These are phyloP conservation scores for Thera britannica DNA, from an alignment of 2,888 invertebrate genomes.

Conservation along the genomic window DNA sequence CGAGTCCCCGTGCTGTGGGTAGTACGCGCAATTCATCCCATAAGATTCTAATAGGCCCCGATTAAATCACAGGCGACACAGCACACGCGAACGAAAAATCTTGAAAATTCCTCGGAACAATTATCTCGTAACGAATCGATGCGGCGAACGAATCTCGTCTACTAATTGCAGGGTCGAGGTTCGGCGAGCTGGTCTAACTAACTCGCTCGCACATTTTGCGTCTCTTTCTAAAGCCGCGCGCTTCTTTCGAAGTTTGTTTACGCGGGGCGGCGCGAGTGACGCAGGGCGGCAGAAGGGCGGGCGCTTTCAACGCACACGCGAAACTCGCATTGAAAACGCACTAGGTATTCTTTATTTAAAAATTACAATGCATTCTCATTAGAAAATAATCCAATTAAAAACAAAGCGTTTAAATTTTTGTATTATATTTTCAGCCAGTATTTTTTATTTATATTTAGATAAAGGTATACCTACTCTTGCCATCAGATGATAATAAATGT, in stretches of 20 bases:
- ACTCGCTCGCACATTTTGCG: slow-evolving; percentile 60
- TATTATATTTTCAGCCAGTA: slow-evolving; percentile 19
- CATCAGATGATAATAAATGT: slow-evolving; percentile 73
- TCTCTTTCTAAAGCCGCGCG: slow-evolving; percentile 60
- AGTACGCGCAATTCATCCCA: slow-evolving; percentile 83
- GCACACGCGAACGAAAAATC: slow-evolving; percentile 67
- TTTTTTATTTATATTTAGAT: slow-evolving; percentile 14
- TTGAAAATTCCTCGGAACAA: slow-evolving; percentile 74
- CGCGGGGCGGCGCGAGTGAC: slow-evolving; percentile 68
- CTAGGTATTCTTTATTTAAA: slow-evolving; percentile 41
- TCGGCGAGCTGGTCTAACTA: slow-evolving; percentile 52
- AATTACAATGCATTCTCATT: slow-evolving; percentile 35
- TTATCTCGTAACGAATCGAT: slow-evolving; percentile 83
- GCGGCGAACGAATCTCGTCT: slow-evolving; percentile 83
- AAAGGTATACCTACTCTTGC: slow-evolving; percentile 58
- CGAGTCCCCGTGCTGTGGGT: slow-evolving; percentile 76
- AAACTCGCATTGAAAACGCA: slow-evolving; percentile 68
- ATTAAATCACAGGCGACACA: slow-evolving; percentile 55
- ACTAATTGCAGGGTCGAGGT: slow-evolving; percentile 82
- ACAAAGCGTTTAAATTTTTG: slow-evolving; percentile 2
- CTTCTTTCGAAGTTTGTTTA: slow-evolving; percentile 64
- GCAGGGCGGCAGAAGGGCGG: slow-evolving; percentile 79
- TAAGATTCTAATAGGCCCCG: slow-evolving; percentile 57
- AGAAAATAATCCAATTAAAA: slow-evolving; percentile 19
- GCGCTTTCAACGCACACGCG: slow-evolving; percentile 64